Base-by-base conservation (phyloP, 2,113 vertebrate genomes). In the Felis chaus region DNA sequence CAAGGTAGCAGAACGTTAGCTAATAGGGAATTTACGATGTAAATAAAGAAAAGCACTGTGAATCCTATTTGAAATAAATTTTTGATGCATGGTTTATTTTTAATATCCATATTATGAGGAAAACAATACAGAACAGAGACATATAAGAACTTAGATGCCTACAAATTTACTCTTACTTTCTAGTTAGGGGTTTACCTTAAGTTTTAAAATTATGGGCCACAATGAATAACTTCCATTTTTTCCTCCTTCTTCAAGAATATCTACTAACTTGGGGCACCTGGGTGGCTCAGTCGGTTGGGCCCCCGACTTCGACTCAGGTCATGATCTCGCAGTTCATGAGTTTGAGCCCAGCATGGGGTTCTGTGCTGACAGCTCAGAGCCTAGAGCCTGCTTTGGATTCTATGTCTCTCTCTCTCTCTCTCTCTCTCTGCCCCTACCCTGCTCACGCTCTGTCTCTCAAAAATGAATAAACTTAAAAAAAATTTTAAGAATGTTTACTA, bases 201-300 rank as follows among this genome's bases (percentile, higher is more conserved):
- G 27, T 81, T 88, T 89, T 57, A 55, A 66, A 69, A 78, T 45
- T 31, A 79, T 8, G 8, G 29, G 10, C 57, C 50, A 82, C 4
- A 5, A 69, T 29, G 11, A 18, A 7, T 48, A 91, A 91, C 80
- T 85, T 95, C 55, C 66, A 45, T 79, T 95, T 57, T 74, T 25
- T 50, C 69, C 18, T 87, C 61, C 78, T 81, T 86, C 66, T 31
- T 95, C 57, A 93, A 91, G 76, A 96, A 88, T 14, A 78, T 71
- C 41, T 31, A 80, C 71, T 50, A 41, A 57, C 31, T 50, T 83
- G 45, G 45, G 45, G 45, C 45, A 45, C 45, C 45, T 45, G 45
- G 45, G 45, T 45, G 45, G 45, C 45, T 45, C 45, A 45, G 45
- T 36, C 2, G 36, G 36, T 36, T 36, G 36, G 36, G 36, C 36